Percentiles rank a stretch among this genome's conserved stretches.
phyloP scores from a whole-genome alignment of 30 jellyfish, hydroid and myxozoan genomes.

The Aurelia aurita complex sp. Pacific region DNA sequence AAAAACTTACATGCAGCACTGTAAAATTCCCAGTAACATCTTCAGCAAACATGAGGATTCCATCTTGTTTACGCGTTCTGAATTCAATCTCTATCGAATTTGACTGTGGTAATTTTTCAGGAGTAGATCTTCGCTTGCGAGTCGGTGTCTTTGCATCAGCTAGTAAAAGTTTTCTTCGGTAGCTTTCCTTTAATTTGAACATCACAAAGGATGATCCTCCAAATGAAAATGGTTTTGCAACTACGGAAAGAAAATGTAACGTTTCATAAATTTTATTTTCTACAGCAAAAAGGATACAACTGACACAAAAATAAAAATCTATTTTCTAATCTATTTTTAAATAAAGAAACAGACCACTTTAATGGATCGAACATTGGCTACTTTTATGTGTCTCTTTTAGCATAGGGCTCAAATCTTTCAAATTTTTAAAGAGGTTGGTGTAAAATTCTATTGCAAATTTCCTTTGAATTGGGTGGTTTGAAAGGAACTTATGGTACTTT shows the following conservation, averaged over 20 bases:
- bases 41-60: slow-evolving; percentile 58
- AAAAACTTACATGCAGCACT: slow-evolving; percentile 44
- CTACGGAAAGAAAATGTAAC: slow-evolving; percentile 2
- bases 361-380: no score
- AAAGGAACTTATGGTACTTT: no score
- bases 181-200: slow-evolving; percentile 58
- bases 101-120: slow-evolving; percentile 3
- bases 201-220: slow-evolving; percentile 68
- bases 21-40: slow-evolving; percentile 61
- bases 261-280: neutral
- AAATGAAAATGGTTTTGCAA: slow-evolving; percentile 66
- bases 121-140: slow-evolving; percentile 40
- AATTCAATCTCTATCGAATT: slow-evolving; percentile 41
- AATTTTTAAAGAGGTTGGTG: no score
- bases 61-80: slow-evolving; percentile 73
- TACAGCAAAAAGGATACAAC: neutral
- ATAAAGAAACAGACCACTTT: no score
- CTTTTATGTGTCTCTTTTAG: no score
- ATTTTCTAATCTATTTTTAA: no score
- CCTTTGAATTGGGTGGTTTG: no score
- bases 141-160: slow-evolving; percentile 18
- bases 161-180: slow-evolving; percentile 59
- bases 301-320: no score
- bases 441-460: no score
- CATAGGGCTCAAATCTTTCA: no score